Evolutionary conservation across 1,140 invertebrate species (phyloP).

Genomic region (Sarcophaga peregrina): DNA sequence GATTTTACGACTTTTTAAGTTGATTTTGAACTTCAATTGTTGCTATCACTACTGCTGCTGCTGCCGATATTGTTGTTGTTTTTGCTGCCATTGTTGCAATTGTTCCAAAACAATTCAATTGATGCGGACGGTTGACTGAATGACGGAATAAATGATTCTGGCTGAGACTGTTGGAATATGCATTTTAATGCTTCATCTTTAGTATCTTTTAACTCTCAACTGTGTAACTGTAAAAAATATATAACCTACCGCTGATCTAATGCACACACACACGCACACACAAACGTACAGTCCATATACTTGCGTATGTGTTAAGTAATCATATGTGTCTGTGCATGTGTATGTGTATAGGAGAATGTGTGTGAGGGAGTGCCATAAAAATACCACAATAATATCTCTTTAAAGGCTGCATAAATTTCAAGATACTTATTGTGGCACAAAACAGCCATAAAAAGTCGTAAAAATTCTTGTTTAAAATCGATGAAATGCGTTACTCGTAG

Average conservation of each 20-base stretch:
- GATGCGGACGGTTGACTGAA: background rate
- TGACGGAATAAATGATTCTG: too few species aligned
- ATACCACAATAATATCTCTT: background rate
- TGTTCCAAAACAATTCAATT: slow-evolving; percentile 35
- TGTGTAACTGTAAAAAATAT: background rate
- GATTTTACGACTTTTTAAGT: slow-evolving; percentile 39
- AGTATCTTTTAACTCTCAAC: background rate
- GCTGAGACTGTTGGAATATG: background rate
- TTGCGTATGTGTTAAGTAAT: too few species aligned
- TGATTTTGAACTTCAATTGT: slow-evolving; percentile 41
- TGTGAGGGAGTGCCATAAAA: background rate
- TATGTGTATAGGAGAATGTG: slow-evolving; percentile 18
- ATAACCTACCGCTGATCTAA: slow-evolving; percentile 26
- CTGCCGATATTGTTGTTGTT: too few species aligned
- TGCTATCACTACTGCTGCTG: background rate
- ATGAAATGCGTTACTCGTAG: background rate
- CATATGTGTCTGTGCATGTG: too few species aligned
- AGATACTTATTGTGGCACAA: slow-evolving; percentile 12
- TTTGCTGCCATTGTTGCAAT: background rate
- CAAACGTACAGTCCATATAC: too few species aligned
- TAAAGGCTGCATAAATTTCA: background rate
- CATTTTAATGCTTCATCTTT: background rate
- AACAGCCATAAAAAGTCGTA: slow-evolving; percentile 35
- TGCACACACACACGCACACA: too few species aligned
- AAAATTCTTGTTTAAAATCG: slow-evolving; percentile 28